Evolutionary conservation across 2,797 vertebrate genomes (phyloP).

Genomic region (Pantherophis vulpinus): DNA sequence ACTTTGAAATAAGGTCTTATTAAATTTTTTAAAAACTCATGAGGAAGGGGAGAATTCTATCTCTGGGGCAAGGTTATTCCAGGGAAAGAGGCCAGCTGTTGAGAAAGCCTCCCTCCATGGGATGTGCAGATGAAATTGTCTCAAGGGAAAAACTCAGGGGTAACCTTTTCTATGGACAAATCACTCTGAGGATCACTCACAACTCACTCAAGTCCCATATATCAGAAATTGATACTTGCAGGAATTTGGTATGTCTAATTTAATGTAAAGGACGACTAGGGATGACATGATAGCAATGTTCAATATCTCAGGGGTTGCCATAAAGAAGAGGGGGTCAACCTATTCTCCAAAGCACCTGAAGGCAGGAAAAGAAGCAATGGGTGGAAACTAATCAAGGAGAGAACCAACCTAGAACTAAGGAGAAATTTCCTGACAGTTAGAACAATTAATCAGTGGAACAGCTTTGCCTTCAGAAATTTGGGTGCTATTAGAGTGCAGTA

Average conservation of each 20-base stretch:
- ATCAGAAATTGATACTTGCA: neutral
- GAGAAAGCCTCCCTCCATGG: neutral
- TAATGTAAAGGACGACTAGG: neutral
- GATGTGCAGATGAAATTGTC: neutral
- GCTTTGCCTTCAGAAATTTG: neutral
- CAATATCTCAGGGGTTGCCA: neutral
- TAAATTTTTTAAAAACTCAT: neutral
- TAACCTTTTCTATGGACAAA: neutral
- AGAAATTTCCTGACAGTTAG: neutral
- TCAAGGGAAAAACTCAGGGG: neutral
- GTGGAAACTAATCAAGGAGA: neutral
- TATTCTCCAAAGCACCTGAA: neutral
- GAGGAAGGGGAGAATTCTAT: neutral
- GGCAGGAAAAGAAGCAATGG: neutral
- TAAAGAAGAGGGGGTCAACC: neutral
- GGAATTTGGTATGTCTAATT: neutral
- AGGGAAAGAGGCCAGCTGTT: neutral
- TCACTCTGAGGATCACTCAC: neutral
- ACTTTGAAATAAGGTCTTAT: neutral
- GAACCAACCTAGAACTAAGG: neutral
- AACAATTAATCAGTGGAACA: neutral
- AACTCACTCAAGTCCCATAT: neutral
- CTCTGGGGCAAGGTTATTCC: neutral
- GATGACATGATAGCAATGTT: neutral
- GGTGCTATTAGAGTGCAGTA: neutral